Evolutionary conservation across 1,140 invertebrate species (phyloP), one percentile per base, ranked within the genome.

Genomic region (Drosophila rufa): DNA sequence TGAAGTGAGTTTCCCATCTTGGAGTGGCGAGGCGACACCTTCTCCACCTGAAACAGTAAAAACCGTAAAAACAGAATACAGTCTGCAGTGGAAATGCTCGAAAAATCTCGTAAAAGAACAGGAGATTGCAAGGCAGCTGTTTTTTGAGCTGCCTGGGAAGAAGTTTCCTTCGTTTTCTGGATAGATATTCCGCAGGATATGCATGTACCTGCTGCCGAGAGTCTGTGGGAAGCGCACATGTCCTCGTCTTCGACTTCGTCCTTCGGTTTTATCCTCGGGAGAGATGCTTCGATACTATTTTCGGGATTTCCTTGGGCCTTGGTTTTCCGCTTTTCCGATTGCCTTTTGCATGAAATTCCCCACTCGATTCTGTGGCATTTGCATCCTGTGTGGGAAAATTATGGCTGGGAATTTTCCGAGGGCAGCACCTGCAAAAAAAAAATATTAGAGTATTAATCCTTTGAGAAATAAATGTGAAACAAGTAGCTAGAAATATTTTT

Each of bases 221-320:
- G 57, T 25, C 68, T 77, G 76, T 79, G 77, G 77, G 77, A 79
- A 79, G 77, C 68, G 56, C 77, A 79, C 76, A 79, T 79, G 77
- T 79, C 43, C 55, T 66, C 27, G 19, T 19, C 38, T 25, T 36
- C 55, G 38, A 42, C 58, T 25, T 36, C 48, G 38, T 47, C 58
- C 58, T 64, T 76, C 60, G 45, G 11, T 56, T 76, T 46, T 56
- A 75, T 62, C 57, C 68, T 62, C 48, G 25, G 8, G n/a, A 62
- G 67, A 69, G 67, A 43, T 45, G n/a, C 47, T 19, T 53, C 19
- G 30, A 62, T 50, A 47, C 50, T 64, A 25, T 48, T 64, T 64
- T 45, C 25, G 38, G 40, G 47, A 22, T 55, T 60, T 69, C 51
- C 40, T 58, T 33, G 33, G n/a, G 46, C 36, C 47, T n/a, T 47